Base-by-base conservation (phyloP, 2,888 invertebrate species). In the Nemurella pictetii region DNA sequence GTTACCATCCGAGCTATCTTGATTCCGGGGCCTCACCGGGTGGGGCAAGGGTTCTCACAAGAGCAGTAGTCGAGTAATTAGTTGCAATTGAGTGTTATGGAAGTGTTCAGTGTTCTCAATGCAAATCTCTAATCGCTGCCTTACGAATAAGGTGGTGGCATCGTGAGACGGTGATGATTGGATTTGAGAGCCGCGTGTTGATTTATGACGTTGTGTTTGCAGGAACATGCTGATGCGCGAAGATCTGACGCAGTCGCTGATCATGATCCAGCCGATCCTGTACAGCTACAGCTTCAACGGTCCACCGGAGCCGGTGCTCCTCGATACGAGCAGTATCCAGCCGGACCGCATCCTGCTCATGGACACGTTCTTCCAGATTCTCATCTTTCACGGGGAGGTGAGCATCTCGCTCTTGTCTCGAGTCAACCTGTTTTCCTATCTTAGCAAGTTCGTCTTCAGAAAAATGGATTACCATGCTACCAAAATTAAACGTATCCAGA, bases 361-460 rank as follows among this genome's bases (percentile, higher is more conserved):
- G 99, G 99, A 99, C 91, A 99, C 99, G 0, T 99, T 99, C 93
- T 99, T 99, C 94, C 99, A 99, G 91, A 98, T 99, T 89, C 94
- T 99, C 85, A 99, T 99, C 89, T 99, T 99, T 91, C 99, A 99
- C 89, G 99, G 99, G 90, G 99, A 99, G 94, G 97, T 97, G 90
- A 89, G 87, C 87, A 84, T 80, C 20, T 20, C 20, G 9, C 3
- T 7, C 55, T 35, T 12, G 35, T 20, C 55, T 80, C 27, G 74
- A 1, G 20, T 3, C 55, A 20, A 20, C 20, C 1, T 55, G 20
- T 20, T 55, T 12, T 5, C 75, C 84, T 81, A 74, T 28, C 55
- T 15, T 75, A 9, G 32, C 4, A 32, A 32, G 32, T 32, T 32
- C 3, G 35, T 35, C 4, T 4, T 35, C 35, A 4, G 12, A 35